phyloP scores from a whole-genome alignment of 1,140 invertebrate genomes.

The Zelostemma sp. region DNA sequence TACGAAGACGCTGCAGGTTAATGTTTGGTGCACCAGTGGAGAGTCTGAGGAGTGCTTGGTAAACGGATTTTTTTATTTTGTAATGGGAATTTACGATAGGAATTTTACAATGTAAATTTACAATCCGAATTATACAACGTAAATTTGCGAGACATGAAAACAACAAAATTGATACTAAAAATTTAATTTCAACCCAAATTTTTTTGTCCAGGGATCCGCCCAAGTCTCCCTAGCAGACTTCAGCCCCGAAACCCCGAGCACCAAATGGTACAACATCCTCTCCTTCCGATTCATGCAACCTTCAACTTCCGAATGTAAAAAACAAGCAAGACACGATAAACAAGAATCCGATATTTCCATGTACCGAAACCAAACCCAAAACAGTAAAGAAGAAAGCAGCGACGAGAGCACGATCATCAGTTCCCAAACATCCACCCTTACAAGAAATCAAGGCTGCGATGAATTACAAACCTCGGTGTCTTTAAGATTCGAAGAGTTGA shows the following conservation, averaged over 20 bases:
- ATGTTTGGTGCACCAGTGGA: conserved; percentile 80
- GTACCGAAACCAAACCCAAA: conserved; percentile 61
- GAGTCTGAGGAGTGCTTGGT: conserved; percentile 87
- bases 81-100: no score
- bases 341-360: conserved; percentile 71
- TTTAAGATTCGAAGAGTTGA: conserved; percentile 74
- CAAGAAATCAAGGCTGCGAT: conserved; percentile 85
- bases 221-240: conserved; percentile 97
- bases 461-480: conserved; percentile 73
- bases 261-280: conserved; percentile 96
- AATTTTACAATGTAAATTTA: no score
- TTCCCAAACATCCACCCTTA: conserved; percentile 94
- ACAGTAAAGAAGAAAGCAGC: conserved; percentile 88
- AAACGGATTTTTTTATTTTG: no score
- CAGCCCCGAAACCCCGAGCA: conserved; percentile 81
- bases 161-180: no score
- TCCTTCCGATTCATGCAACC: conserved; percentile 88
- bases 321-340: conserved; percentile 63
- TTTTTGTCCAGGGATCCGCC: conserved; percentile 85
- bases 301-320: conserved; percentile 58
- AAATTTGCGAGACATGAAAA: no score
- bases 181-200: no score
- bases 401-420: conserved; percentile 97
- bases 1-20: conserved; percentile 90
- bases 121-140: no score